These are phyloP conservation scores for Drosophila quasianomalipes DNA, from an alignment of 2,888 invertebrate species.

Conservation along the genomic window DNA sequence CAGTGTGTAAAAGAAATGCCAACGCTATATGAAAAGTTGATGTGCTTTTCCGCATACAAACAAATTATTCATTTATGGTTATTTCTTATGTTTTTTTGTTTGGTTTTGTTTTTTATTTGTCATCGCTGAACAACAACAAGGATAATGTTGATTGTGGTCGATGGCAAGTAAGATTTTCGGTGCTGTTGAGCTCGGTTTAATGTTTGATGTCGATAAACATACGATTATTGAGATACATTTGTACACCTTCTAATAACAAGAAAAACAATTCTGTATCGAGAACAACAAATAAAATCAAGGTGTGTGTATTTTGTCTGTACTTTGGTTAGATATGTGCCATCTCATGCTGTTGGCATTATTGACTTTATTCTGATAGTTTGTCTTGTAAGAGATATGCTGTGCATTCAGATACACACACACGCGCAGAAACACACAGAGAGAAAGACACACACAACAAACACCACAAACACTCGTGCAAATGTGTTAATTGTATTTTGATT, in stretches of 20 bases:
- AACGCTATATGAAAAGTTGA: background rate
- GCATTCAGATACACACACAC: slow-evolving; percentile 18
- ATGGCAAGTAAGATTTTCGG: slow-evolving; percentile 20
- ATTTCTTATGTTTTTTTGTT: slow-evolving; percentile 13
- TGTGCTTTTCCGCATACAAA: slow-evolving; percentile 4
- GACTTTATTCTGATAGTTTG: slow-evolving; percentile 67
- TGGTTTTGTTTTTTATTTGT: slow-evolving; percentile 35
- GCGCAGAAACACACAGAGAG: slow-evolving; percentile 2
- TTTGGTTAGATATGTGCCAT: slow-evolving; percentile 36
- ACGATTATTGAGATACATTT: slow-evolving; percentile 39
- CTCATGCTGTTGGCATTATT: slow-evolving; percentile 62
- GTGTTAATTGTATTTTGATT: slow-evolving; percentile 80
- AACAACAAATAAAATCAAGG: slow-evolving; percentile 42
- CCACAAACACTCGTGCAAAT: slow-evolving; percentile 38
- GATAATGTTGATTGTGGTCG: slow-evolving; percentile 13
- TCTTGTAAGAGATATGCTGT: slow-evolving; percentile 41
- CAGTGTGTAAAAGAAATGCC: slow-evolving; percentile 31
- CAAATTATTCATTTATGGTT: slow-evolving; percentile 18
- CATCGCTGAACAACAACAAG: slow-evolving; percentile 14
- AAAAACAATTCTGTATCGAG: slow-evolving; percentile 37
- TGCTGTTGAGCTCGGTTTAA: slow-evolving; percentile 3
- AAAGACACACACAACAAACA: background rate
- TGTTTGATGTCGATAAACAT: slow-evolving; percentile 29
- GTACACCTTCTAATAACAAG: background rate
- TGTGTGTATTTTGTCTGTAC: slow-evolving; percentile 36